These are phyloP conservation scores for Mus caroli DNA, from an alignment of 2,797 vertebrate species.

Conservation along the genomic window DNA sequence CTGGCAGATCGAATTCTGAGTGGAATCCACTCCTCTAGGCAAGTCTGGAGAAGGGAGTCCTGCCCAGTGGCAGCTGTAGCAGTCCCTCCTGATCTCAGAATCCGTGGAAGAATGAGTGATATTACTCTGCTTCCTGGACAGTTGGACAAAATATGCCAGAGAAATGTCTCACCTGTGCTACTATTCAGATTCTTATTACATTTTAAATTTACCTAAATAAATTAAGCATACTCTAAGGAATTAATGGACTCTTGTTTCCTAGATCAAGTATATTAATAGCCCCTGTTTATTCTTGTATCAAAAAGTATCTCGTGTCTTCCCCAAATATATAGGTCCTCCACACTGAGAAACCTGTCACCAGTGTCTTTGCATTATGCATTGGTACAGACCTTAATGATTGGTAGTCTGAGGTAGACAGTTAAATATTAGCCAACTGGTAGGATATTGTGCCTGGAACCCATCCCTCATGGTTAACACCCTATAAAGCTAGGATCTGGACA, in stretches of 20 bases:
- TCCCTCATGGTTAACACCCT: not conserved
- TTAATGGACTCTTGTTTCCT: not conserved
- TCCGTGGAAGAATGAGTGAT: fast-evolving
- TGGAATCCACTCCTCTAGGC: not conserved
- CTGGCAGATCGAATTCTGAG: constrained; percentile 2
- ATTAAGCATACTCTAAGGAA: not conserved
- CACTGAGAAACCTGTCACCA: not conserved
- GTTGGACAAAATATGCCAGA: not conserved
- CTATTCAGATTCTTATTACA: not conserved
- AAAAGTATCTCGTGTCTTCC: not conserved
- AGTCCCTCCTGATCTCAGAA: not conserved
- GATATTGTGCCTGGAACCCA: not conserved
- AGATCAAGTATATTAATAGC: not conserved
- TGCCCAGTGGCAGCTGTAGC: not conserved
- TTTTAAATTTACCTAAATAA: constrained; percentile 15
- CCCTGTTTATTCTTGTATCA: not conserved
- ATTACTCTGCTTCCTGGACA: not conserved
- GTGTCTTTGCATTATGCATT: not conserved
- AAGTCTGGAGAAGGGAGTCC: not conserved
- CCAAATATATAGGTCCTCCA: not conserved
- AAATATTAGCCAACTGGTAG: not conserved
- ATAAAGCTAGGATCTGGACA: not conserved
- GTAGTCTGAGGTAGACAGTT: not conserved
- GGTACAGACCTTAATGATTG: not conserved
- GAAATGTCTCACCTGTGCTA: not conserved